A percentile compares a stretch with the other conserved stretches of the same genome.
phyloP scores from a whole-genome alignment of 2,797 vertebrate genomes.

The Sebastes minor region DNA sequence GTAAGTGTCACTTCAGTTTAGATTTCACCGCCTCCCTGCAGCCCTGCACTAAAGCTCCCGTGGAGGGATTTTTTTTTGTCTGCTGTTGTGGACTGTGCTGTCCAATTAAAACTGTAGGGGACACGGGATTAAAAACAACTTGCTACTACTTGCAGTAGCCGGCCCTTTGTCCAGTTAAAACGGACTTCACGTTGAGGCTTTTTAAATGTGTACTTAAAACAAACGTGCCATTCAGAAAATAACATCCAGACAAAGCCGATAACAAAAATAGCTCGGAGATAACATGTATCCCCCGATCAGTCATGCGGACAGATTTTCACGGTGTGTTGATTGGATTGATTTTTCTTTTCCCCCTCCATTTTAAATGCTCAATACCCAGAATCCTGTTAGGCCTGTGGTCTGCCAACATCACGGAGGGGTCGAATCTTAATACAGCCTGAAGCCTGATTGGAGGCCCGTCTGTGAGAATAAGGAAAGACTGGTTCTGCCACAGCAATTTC shows the following conservation, averaged over 20 bases:
- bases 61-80: slow-evolving; percentile 53
- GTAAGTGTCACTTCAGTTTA: slow-evolving; percentile 83
- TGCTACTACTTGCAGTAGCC: slow-evolving; percentile 14
- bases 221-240: not conserved
- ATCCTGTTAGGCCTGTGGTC: slow-evolving; percentile 46
- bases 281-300: not conserved
- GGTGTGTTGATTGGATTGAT: slow-evolving; percentile 15
- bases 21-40: slow-evolving; percentile 68
- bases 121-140: slow-evolving; percentile 54
- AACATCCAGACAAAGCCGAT: not conserved
- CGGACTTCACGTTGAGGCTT: not conserved
- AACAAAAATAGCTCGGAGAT: not conserved
- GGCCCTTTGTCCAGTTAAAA: not conserved
- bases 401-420: slow-evolving; percentile 49
- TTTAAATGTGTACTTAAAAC: slow-evolving; percentile 2
- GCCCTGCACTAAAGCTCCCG: slow-evolving; percentile 57
- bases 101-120: slow-evolving; percentile 74
- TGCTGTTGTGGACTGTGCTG: slow-evolving; percentile 54
- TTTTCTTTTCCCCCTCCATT: not conserved
- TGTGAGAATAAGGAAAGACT: slow-evolving; percentile 68
- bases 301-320: slow-evolving; percentile 26
- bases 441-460: slow-evolving; percentile 63
- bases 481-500: slow-evolving; percentile 71
- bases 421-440: slow-evolving; percentile 71
- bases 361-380: slow-evolving; percentile 29